Base-by-base conservation (phyloP, 2,113 vertebrate species). In the Campylomormyrus numenius region DNA sequence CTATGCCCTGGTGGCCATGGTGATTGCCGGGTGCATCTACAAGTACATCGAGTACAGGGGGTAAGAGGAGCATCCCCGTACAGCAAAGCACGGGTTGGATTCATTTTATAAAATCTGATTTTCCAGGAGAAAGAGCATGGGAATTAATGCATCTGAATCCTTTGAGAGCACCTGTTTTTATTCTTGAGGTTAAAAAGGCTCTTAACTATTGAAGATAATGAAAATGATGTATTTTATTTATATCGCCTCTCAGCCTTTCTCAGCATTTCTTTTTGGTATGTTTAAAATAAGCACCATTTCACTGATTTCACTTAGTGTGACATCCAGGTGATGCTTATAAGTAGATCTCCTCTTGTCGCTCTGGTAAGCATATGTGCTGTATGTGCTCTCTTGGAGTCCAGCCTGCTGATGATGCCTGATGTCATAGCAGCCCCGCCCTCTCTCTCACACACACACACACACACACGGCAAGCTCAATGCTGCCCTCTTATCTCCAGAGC, bases 1-100 rank as follows among this genome's bases (percentile, higher is more conserved):
- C 94, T 99, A 99, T 15, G 98, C 98, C 2, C 96, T 99, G 66
- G 92, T 97, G 24, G 98, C 98, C 93, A 98, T 99, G 97, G 95
- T 95, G 50, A 97, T 99, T 13, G 98, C 98, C 15, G 94, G 97
- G 93, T 98, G 97, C 93, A 98, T 99, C 95, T 99, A 99, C 95
- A 99, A 99, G 93, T 99, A 99, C 94, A 99, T 99, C 24, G 98
- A 99, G 92, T 99, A 98, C 94, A 95, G 97, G 91, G 98, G 98
- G 98, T 99, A 94, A 97, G 50, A 45, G 49, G 5, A 83, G 11
- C 31, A 5, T 13, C 35, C 31, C 77, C 31, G 0, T 56, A 4
- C 74, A 17, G 45, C 45, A 48, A 45, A 45, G 39, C 83, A 13
- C 1, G 21, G 19, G 8, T 10, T 15, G 85, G 49, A 52, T 52